Percentiles rank a stretch among this genome's conserved stretches.
Evolutionary conservation across 2,888 invertebrate species (phyloP).

Genomic region (Nemapogon koenigi): DNA sequence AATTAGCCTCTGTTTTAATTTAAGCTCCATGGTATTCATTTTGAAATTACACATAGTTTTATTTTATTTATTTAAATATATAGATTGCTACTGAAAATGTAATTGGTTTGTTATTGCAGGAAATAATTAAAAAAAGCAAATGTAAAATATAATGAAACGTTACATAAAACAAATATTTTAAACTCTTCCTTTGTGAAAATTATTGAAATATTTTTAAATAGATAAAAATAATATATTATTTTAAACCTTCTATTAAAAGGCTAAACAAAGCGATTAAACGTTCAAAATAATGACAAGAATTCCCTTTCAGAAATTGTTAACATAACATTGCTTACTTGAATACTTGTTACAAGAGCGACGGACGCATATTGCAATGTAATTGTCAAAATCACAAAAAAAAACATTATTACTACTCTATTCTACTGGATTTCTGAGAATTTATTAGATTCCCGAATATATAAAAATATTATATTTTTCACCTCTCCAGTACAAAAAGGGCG

Average conservation of each 20-base stretch:
- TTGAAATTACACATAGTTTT: too few species aligned
- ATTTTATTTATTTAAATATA: not conserved
- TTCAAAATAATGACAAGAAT: constrained; percentile 30
- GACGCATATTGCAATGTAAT: constrained; percentile 25
- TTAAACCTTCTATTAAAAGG: constrained; percentile 28
- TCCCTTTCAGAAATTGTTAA: constrained; percentile 48
- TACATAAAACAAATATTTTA: not conserved
- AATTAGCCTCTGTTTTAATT: too few species aligned
- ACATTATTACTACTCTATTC: too few species aligned
- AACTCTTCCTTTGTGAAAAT: constrained; percentile 19
- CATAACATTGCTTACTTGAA: constrained; percentile 35
- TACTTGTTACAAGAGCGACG: constrained; percentile 27
- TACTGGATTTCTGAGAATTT: too few species aligned
- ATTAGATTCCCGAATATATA: too few species aligned
- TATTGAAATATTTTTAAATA: constrained; percentile 5
- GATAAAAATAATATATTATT: constrained; percentile 4
- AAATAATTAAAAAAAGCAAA: too few species aligned
- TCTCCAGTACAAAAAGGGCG: too few species aligned
- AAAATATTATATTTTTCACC: too few species aligned
- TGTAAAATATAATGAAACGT: too few species aligned
- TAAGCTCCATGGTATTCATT: too few species aligned
- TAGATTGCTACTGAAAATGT: too few species aligned
- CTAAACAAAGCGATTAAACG: constrained; percentile 48
- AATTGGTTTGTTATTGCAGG: not conserved
- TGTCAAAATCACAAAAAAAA: too few species aligned